Conservation (phyloP, 2,888 invertebrate species). For the Elysia crispata region DNA sequence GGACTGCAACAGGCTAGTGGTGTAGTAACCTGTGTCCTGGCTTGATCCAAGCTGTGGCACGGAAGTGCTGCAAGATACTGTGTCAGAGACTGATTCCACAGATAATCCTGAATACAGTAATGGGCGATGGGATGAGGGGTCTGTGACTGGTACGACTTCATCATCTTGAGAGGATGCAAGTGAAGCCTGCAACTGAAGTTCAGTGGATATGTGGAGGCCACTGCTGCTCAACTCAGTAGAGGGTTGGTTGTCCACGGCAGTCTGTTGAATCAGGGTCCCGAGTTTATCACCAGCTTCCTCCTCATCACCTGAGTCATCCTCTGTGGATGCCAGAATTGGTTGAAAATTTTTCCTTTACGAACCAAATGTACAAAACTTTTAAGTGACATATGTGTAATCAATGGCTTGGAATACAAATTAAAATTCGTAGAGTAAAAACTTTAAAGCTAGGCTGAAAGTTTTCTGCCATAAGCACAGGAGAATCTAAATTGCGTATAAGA, state of each 20-base stretch:
- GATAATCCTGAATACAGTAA: conserved; percentile 18
- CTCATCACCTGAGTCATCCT: conserved; percentile 41
- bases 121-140: not conserved
- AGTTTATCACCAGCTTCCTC: conserved; percentile 16
- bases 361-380: no score
- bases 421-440: no score
- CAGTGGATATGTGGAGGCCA: not conserved
- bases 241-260: not conserved
- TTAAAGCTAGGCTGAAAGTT: no score
- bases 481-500: no score
- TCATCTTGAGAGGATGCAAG: conserved; percentile 23
- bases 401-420: no score
- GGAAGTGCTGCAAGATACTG: not conserved
- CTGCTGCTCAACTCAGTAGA: not conserved
- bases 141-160: not conserved
- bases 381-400: no score
- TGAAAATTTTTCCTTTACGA: no score
- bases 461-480: no score
- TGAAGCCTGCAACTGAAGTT: conserved; percentile 48
- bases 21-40: conserved; percentile 75
- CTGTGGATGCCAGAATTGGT: not conserved
- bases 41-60: conserved; percentile 52
- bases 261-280: conserved; percentile 37
- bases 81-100: conserved; percentile 34
- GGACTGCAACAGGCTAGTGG: conserved; percentile 66